Evolutionary conservation across 2,797 vertebrate genomes (phyloP).

Genomic region (Bradypodion pumilum): DNA sequence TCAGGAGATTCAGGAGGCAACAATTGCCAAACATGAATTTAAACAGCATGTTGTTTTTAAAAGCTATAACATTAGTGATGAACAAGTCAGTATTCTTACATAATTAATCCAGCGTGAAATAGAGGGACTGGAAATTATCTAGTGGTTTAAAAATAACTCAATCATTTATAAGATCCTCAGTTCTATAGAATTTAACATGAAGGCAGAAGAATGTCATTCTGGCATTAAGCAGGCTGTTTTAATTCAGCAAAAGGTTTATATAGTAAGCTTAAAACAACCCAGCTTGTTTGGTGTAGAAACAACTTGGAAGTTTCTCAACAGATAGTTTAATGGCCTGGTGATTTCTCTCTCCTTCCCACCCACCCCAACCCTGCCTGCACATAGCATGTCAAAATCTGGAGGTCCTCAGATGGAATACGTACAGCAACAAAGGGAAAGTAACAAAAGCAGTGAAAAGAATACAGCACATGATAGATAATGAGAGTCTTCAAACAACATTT

Average conservation of each 20-base stretch:
- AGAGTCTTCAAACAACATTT: constrained; percentile 41
- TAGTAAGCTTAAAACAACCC: constrained; percentile 45
- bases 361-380: neutral
- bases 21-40: constrained; percentile 86
- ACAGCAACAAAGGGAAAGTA: constrained; percentile 16
- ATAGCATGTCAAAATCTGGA: constrained; percentile 15
- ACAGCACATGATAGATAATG: constrained; percentile 11
- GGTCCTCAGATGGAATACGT: constrained; percentile 13
- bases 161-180: constrained; percentile 76
- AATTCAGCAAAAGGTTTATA: constrained; percentile 57
- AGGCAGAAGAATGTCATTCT: constrained; percentile 76
- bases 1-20: constrained; percentile 77
- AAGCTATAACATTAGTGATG: constrained; percentile 80
- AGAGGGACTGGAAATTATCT: constrained; percentile 78
- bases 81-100: constrained; percentile 83
- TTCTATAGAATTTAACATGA: constrained; percentile 77
- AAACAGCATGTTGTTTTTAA: constrained; percentile 86
- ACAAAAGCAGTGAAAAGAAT: constrained; percentile 2
- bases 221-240: constrained; percentile 59
- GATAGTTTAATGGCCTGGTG: constrained; percentile 30
- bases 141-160: constrained; percentile 84
- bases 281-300: neutral
- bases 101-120: constrained; percentile 85
- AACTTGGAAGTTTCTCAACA: constrained; percentile 22
- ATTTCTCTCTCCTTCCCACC: neutral